Evolutionary conservation across 2,888 invertebrate species (phyloP), one percentile per base, ranked within the genome.

Genomic region (Meteorus cinctellus): DNA sequence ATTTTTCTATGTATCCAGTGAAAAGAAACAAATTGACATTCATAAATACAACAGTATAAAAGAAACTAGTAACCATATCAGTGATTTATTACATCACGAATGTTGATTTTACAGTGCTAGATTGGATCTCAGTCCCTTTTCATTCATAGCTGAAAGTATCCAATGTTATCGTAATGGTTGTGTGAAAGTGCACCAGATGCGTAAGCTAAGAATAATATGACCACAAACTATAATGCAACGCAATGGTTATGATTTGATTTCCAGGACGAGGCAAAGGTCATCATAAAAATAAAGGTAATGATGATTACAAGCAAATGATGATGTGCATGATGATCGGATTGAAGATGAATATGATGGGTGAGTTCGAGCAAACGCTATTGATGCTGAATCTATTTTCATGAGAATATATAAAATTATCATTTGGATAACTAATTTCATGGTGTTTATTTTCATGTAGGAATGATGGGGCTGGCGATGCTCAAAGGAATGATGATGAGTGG

Each of bases 401-500:
- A 27, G 14, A 1, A 10, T 5, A 4, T 48, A 48, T 48, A n/a
- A 48, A 16, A 16, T 1, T 4, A 48, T 24, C 3, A 60, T 12
- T 24, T 8, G 4, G 8, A 55, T 8, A 1, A 19, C 8, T 55
- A 19, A 19, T 19, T 2, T 19, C 14, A n/a, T 24, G 10, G 2
- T 27, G 4, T 19, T 4, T n/a, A 10, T 14, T 12, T 27, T 27
- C 24, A 1, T 60, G 55, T 19, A 91, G 92, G 92, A 0, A 91
- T 92, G 91, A 91, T 92, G 90, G 92, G 92, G 31, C 91, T 93
- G 90, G 91, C 92, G 90, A 91, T 92, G 0, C 90, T 92, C 84
- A 92, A 92, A 83, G 92, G 92, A n/a, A 92, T 93, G 92, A 91
- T 93, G 90, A 91, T 93, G 85, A 92, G 92, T 63, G 92, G 92